A percentile compares a stretch with the other conserved stretches of the same genome.
Conservation (phyloP, 2,888 invertebrate species). For the Hirudinaria manillensis region DNA sequence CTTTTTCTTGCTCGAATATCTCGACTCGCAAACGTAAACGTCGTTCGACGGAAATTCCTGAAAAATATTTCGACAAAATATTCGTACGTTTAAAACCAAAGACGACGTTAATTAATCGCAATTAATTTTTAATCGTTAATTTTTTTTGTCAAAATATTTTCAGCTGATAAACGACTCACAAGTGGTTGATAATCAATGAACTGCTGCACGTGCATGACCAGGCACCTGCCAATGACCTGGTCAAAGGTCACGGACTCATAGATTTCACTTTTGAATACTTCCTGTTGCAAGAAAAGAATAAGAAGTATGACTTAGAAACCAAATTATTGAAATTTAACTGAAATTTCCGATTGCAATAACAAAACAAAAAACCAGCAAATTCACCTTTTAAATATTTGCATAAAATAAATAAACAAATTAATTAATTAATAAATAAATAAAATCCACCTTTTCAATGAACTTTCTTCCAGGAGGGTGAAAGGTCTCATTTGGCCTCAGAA, state of each 20-base stretch:
- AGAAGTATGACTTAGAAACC: no score
- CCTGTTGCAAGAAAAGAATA: slow-evolving; percentile 54
- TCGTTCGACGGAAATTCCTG: slow-evolving; percentile 79
- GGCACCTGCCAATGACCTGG: slow-evolving; percentile 79
- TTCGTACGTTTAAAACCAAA: no score
- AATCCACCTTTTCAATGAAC: slow-evolving; percentile 78
- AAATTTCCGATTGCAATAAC: no score
- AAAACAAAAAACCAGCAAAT: no score
- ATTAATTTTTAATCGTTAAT: no score
- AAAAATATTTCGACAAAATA: slow-evolving; percentile 3
- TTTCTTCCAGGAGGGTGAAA: slow-evolving; percentile 89
- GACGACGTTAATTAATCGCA: no score
- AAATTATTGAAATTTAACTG: no score
- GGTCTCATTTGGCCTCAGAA: slow-evolving; percentile 86
- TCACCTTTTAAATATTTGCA: no score
- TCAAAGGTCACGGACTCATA: slow-evolving; percentile 76
- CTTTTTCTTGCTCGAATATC: slow-evolving; percentile 77
- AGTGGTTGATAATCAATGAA: slow-evolving; percentile 64
- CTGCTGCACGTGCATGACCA: slow-evolving; percentile 86
- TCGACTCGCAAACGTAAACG: slow-evolving; percentile 91
- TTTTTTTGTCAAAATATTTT: no score
- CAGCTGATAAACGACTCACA: background rate
- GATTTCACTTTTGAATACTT: slow-evolving; percentile 89
- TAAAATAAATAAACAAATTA: no score
- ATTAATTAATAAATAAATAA: no score